A percentile compares a stretch with the other conserved stretches of the same genome.
These are phyloP conservation scores for Daubentonia madagascariensis DNA, from an alignment of 2,113 vertebrate genomes.

Conservation along the genomic window DNA sequence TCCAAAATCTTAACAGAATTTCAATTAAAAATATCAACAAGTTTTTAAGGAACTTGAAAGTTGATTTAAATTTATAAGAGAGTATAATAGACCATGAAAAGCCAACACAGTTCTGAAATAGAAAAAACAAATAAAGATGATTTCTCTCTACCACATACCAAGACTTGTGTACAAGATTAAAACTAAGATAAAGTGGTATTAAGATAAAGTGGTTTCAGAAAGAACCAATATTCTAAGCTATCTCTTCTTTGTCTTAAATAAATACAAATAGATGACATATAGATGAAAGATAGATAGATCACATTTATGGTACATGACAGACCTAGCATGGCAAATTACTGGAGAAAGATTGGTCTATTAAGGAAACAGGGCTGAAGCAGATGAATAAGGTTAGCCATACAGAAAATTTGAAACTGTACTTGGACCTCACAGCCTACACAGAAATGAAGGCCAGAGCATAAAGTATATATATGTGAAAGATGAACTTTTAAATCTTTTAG, in stretches of 20 bases:
- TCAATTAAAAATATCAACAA: background rate
- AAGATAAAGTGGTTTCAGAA: background rate
- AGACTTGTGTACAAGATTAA: background rate
- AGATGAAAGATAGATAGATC: background rate
- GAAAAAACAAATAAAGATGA: background rate
- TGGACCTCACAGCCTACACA: background rate
- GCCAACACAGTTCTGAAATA: background rate
- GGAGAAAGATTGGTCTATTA: background rate
- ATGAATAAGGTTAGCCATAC: background rate
- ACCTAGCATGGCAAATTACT: background rate
- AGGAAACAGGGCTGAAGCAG: background rate
- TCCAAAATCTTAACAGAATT: background rate
- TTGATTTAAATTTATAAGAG: background rate
- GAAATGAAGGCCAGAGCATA: background rate
- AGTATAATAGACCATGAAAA: background rate
- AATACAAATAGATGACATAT: background rate
- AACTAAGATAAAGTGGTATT: background rate
- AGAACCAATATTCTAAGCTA: background rate
- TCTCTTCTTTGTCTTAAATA: background rate
- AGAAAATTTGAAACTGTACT: background rate
- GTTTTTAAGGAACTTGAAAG: background rate
- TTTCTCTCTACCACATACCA: background rate
- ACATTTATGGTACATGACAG: background rate
- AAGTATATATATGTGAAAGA: background rate
- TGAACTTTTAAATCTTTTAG: background rate